Base-by-base conservation (phyloP, 2,888 invertebrate species). In the Tetrapedia diversipes region DNA sequence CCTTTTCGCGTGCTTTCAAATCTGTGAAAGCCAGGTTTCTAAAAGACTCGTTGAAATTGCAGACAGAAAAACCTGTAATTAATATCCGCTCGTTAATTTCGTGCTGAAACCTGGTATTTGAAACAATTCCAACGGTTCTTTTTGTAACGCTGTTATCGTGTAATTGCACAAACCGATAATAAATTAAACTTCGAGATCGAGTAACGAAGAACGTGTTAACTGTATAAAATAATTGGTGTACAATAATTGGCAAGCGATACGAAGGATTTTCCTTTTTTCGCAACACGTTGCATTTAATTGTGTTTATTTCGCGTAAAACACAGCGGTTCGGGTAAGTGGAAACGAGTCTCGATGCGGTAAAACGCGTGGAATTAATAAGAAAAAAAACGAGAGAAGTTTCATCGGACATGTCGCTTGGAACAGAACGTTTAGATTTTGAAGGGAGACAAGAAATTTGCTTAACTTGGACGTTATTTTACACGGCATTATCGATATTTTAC, bases 1-100 rank as follows among this genome's bases (percentile, higher is more conserved):
- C 71, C 71, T 71, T 76, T 64, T 76, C 78, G 49, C 70, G 57
- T 65, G 76, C 57, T 39, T 61, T 49, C 37, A 19, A 34, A 34
- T 53, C n/a, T 24, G 63, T 39, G 72, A 60, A 69, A 56, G 66
- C 49, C 47, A 16, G 63, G 22, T 65, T 74, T 65, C 69, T 59
- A 59, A 14, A 41, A 41, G 29, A 29, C 60, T 14, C 27, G 41
- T 34, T 37, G 22, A 53, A 45, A 53, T 45, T 27, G 22, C 16
- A 14, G 37, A 6, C 3, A 0, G 22, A 27, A 51, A 49, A 69
- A 59, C 27, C 16, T 19, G 11, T 32, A 56, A 64, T 43, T 45
- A 32, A 45, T 45, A 27, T 29, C 4, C 19, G 22, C 19, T 22
- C 39, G n/a, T 27, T 57, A 6, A 29, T 14, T 10, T 29, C 3